These are phyloP conservation scores for Chlamydotis undulata DNA, from an alignment of 2,113 vertebrate species.

Conservation along the genomic window DNA sequence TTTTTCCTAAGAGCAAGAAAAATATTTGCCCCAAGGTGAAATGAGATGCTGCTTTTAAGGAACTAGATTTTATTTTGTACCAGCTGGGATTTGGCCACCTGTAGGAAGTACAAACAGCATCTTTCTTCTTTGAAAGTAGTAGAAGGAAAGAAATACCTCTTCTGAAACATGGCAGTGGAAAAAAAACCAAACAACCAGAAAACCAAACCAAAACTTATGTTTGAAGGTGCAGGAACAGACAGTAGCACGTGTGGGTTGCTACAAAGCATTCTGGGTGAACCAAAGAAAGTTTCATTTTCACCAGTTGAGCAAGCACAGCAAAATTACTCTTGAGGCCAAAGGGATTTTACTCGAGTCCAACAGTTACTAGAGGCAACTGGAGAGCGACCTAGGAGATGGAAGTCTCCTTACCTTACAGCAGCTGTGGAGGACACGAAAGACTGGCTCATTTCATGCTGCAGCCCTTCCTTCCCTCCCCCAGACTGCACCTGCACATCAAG, in stretches of 20 bases:
- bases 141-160: neutral
- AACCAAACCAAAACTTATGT: neutral
- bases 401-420: neutral
- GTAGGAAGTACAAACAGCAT: conserved; percentile 14
- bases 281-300: conserved; percentile 5
- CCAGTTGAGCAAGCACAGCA: neutral
- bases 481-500: conserved; percentile 47
- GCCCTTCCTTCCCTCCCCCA: conserved; percentile 32
- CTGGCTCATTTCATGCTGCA: neutral
- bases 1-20: conserved; percentile 42
- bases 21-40: conserved; percentile 52
- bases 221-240: neutral
- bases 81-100: conserved; percentile 38
- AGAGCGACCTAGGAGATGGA: neutral
- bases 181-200: neutral
- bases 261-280: neutral
- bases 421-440: neutral
- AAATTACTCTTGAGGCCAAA: neutral
- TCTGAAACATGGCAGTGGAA: neutral
- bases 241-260: neutral
- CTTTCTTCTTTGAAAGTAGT: conserved; percentile 21
- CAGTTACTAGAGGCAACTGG: neutral
- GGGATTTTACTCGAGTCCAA: neutral
- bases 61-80: conserved; percentile 32
- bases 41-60: conserved; percentile 43